A percentile compares a stretch with the other conserved stretches of the same genome.
These are phyloP conservation scores for Chlorops oryzae DNA, from an alignment of 1,140 invertebrate genomes.

Conservation along the genomic window DNA sequence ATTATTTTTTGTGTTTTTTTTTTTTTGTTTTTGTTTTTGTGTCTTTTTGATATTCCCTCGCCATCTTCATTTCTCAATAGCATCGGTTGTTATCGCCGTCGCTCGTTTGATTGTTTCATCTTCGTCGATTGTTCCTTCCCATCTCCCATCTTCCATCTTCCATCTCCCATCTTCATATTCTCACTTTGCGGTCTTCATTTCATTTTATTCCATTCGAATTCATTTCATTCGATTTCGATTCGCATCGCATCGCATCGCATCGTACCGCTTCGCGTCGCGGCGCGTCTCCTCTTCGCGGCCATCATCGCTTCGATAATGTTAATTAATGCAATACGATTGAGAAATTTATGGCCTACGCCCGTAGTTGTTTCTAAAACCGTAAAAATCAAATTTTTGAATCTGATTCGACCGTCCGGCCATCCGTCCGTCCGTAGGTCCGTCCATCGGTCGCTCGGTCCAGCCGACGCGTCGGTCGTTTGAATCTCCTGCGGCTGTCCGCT, in stretches of 20 bases:
- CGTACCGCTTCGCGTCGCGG: too few relatives aligned
- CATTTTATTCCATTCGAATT: neutral
- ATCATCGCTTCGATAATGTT: constrained; percentile 4
- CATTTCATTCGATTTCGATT: neutral
- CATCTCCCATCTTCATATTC: too few relatives aligned
- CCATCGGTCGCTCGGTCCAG: neutral
- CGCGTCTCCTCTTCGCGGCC: neutral
- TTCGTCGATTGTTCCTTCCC: too few relatives aligned
- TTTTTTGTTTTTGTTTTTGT: neutral
- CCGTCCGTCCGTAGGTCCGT: constrained; percentile 1
- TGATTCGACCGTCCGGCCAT: constrained; percentile 1
- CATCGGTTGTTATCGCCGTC: too few relatives aligned
- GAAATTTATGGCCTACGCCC: constrained; percentile 15
- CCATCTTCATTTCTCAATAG: too few relatives aligned
- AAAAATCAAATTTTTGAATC: constrained; percentile 2
- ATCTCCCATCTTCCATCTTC: too few relatives aligned
- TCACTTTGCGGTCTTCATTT: too few relatives aligned
- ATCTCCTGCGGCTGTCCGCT: too few relatives aligned
- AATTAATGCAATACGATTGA: constrained; percentile 16
- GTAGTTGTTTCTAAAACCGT: too few relatives aligned
- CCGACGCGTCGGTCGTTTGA: neutral
- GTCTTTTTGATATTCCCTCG: neutral
- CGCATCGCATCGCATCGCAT: neutral
- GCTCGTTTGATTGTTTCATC: too few relatives aligned
- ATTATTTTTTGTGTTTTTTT: constrained; percentile 6